These are phyloP conservation scores for Rousettus leschenaultii DNA, from an alignment of 2,113 vertebrate species.

Conservation along the genomic window DNA sequence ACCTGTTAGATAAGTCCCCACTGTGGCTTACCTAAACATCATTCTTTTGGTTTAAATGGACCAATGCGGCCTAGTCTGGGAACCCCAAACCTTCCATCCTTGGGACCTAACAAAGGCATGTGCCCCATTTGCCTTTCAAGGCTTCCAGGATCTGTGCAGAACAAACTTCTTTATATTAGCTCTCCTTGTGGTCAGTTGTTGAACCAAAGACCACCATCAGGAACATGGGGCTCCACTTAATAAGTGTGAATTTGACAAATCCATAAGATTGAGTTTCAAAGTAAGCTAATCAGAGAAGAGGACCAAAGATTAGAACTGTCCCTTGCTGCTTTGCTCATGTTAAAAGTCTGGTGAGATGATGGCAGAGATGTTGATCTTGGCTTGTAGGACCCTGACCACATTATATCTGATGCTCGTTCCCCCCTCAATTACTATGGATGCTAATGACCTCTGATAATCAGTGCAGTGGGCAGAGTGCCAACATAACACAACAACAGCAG, in stretches of 20 bases:
- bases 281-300: background rate
- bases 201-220: background rate
- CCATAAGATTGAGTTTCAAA: background rate
- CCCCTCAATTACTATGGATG: background rate
- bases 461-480: background rate
- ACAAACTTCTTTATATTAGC: background rate
- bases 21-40: background rate
- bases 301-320: background rate
- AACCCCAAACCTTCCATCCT: background rate
- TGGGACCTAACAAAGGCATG: background rate
- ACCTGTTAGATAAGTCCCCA: background rate
- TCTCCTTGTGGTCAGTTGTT: background rate
- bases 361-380: background rate
- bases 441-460: background rate
- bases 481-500: background rate
- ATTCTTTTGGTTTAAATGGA: background rate
- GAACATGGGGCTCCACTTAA: background rate
- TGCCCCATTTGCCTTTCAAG: background rate
- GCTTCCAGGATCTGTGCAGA: background rate
- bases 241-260: background rate
- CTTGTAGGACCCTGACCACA: background rate
- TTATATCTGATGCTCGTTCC: accelerated
- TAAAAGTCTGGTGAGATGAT: background rate
- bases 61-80: background rate
- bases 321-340: background rate